Conservation (phyloP, 1,140 invertebrate species). For the Brachionus manjavacas region DNA sequence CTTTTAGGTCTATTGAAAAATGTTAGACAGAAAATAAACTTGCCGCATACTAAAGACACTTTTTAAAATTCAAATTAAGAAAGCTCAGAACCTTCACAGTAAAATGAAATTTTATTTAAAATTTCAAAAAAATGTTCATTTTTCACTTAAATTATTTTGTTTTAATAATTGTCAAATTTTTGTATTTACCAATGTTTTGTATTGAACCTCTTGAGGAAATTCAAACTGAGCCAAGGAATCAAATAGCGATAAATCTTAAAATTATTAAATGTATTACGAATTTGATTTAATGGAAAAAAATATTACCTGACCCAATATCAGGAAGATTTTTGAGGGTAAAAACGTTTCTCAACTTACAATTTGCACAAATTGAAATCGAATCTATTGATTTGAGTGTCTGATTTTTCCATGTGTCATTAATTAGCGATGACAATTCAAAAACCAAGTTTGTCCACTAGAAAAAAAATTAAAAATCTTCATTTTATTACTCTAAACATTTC, state of each 20-base stretch:
- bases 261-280: background rate
- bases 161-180: too few species aligned
- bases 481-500: too few species aligned
- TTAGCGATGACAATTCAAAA: constrained; percentile 52
- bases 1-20: too few species aligned
- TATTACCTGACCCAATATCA: background rate
- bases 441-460: constrained; percentile 55
- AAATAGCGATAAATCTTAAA: background rate
- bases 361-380: constrained; percentile 51
- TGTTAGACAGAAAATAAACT: too few species aligned
- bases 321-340: background rate
- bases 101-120: too few species aligned
- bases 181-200: background rate
- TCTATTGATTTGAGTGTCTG: constrained; percentile 53
- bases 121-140: too few species aligned
- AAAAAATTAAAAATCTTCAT: background rate
- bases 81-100: too few species aligned
- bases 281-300: background rate
- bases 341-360: constrained; percentile 50
- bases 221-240: background rate
- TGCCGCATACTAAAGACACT: too few species aligned
- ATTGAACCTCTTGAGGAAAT: background rate
- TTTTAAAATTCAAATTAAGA: too few species aligned
- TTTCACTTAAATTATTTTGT: too few species aligned
- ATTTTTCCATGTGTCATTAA: constrained; percentile 52